Base-by-base conservation (phyloP, 2,797 vertebrate genomes). In the Argya squamiceps region DNA sequence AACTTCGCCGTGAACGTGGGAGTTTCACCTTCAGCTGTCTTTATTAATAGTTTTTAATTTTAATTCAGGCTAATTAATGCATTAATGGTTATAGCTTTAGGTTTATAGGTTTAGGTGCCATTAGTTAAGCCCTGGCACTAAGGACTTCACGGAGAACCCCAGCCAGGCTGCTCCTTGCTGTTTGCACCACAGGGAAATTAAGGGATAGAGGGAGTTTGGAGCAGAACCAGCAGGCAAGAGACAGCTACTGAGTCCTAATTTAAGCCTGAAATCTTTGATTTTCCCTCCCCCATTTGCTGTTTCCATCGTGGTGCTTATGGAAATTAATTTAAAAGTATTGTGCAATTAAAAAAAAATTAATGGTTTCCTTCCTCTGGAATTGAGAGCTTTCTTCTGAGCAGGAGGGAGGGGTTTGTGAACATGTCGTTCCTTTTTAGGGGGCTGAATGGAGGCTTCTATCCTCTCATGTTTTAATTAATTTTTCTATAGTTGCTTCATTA, bases 401-500 rank as follows among this genome's bases (percentile, higher is more conserved):
- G 77, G 41, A 60, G 77, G 88, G 94, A 95, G 84, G 65, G 30
- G 39, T 63, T 95, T 89, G 36, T 59, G 65, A 95, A 89, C 69
- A 55, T 12, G 49, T 43, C 26, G 30, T 71, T 89, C 55, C 44
- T 75, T 96, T 90, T 73, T 79, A 83, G 63, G 88, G 62, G 87
- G 68, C 56, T 97, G 88, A 96, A 84, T 50, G 82, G 88, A 96
- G 58, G 70, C 69, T 92, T 94, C 94, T 89, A 87, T 91, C 80
- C 78, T 95, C 87, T 97, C 71, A 88, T 88, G 93, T 91, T 97
- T 97, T 95, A 97, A 97, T 97, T 97, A 95, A 90, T 95, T 96
- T 97, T 96, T 94, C 89, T 81, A 88, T 92, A 93, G 89, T 95
- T 89, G 78, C 90, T 97, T 97, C 95, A 96, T 97, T 97, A 97